Evolutionary conservation across 2,888 invertebrate species (phyloP), one percentile per base, ranked within the genome.

Genomic region (Drosophila falleni): DNA sequence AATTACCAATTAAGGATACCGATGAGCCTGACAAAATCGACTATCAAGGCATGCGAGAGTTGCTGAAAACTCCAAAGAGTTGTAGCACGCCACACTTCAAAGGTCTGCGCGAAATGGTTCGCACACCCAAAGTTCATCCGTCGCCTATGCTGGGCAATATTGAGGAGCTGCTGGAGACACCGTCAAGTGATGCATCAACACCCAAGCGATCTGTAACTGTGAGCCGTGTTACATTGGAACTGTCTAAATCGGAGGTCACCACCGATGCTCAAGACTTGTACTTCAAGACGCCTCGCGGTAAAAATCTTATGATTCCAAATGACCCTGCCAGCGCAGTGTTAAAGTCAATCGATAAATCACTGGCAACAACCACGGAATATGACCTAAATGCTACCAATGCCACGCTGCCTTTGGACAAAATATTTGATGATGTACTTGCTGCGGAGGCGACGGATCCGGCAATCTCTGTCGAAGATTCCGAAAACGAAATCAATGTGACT

Each of bases 271-370:
- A 90, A 0, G 91, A 90, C 11, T 54, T 79, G 50, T 88, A 86
- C 47, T 86, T 92, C 13, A 91, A 89, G 47, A 92, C 92, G 11
- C 92, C 92, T 11, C 85, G 90, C 23, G 91, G 91, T 11, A 90
- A 87, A 66, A 80, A 90, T 56, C 66, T 90, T 1, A 92, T 92
- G 92, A 84, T 92, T 44, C 85, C 91, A 5, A 87, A 74, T 33
- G 81, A 90, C 0, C 92, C 92, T 0, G 87, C 91, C 4, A 92
- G 92, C 72, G 84, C 90, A 0, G 72, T 90, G 8, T 71, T 91
- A 16, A 86, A 91, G 41, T 71, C 83, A 19, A 66, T 75, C 0
- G 50, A 68, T 0, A 81, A 78, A 56, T 80, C 85, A 0, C 35
- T 85, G 1, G 80, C 78, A 29, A 55, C 85, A 11, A 61, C 81